These are phyloP conservation scores for Entomobrya proxima DNA, from an alignment of 2,888 invertebrate genomes.

Conservation along the genomic window DNA sequence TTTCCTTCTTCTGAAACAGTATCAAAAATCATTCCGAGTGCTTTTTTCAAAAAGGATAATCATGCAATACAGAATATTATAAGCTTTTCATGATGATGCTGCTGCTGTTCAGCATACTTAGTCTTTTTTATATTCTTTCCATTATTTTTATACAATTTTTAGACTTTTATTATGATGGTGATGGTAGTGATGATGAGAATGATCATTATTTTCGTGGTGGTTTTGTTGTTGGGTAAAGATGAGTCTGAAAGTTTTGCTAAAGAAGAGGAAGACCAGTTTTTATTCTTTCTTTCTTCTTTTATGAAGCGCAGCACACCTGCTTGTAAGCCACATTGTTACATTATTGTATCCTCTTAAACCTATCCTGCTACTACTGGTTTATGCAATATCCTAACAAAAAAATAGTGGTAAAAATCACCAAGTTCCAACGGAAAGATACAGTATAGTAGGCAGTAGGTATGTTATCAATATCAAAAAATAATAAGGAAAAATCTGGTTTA, in stretches of 20 bases:
- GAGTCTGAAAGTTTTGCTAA: slow-evolving; percentile 28
- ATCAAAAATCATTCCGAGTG: background rate
- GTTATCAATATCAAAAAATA: background rate
- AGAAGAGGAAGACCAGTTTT: slow-evolving; percentile 6
- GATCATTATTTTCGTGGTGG: slow-evolving; percentile 35
- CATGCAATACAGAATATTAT: background rate
- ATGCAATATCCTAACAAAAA: background rate
- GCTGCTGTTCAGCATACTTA: background rate
- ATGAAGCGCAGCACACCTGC: slow-evolving; percentile 39
- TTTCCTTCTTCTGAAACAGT: background rate
- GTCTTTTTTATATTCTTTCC: slow-evolving; percentile 14
- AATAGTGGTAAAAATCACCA: background rate
- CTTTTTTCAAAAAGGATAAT: slow-evolving; percentile 31
- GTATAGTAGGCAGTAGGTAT: background rate
- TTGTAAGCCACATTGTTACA: background rate
- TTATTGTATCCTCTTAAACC: background rate
- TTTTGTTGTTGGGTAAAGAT: slow-evolving; percentile 36
- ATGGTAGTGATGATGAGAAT: slow-evolving; percentile 4
- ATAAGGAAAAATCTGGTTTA: slow-evolving; percentile 23
- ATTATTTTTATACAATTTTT: slow-evolving; percentile 15
- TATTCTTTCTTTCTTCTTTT: slow-evolving; percentile 15
- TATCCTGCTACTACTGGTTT: background rate
- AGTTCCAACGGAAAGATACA: background rate
- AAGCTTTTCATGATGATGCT: background rate
- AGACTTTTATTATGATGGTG: slow-evolving; percentile 23